Conservation (phyloP, 2,797 vertebrate species). For the Philypnodon macrostomus region DNA sequence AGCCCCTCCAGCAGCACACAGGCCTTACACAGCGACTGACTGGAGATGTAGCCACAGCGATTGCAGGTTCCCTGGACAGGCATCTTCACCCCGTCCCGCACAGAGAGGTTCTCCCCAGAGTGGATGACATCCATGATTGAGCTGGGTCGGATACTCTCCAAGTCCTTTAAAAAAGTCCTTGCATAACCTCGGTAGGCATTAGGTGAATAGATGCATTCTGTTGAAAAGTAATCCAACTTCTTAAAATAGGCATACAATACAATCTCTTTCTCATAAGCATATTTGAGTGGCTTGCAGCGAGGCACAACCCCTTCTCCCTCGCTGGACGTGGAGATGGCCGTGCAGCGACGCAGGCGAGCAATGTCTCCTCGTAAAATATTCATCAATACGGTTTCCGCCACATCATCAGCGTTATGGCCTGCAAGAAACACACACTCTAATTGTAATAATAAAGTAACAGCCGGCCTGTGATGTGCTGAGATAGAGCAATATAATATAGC, state of each 20-base stretch:
- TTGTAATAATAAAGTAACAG: not conserved
- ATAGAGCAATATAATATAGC: not conserved
- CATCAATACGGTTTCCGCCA: conserved; percentile 89
- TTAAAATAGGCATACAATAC: conserved; percentile 92
- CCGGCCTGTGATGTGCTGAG: not conserved
- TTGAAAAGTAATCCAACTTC: conserved; percentile 89
- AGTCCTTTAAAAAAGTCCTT: conserved; percentile 82
- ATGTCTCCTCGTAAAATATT: conserved; percentile 88
- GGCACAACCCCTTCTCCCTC: conserved; percentile 82
- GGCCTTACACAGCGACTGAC: conserved; percentile 85
- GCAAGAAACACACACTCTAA: not conserved
- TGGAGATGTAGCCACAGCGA: conserved; percentile 87
- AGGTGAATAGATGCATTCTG: conserved; percentile 89
- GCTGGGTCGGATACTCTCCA: conserved; percentile 81
- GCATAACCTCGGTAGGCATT: conserved; percentile 89
- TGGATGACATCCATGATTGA: conserved; percentile 87
- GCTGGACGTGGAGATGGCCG: conserved; percentile 77
- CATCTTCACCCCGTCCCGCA: conserved; percentile 80
- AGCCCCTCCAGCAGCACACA: conserved; percentile 88
- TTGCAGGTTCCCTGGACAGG: conserved; percentile 79
- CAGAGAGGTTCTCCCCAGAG: conserved; percentile 84
- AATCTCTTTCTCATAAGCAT: conserved; percentile 92
- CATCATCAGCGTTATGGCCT: conserved; percentile 89
- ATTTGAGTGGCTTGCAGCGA: conserved; percentile 86
- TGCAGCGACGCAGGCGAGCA: conserved; percentile 82